Percentiles rank a stretch among this genome's conserved stretches.
Evolutionary conservation across 23 tunicate species (phyloP).

Genomic region (Oikopleura albicans): DNA sequence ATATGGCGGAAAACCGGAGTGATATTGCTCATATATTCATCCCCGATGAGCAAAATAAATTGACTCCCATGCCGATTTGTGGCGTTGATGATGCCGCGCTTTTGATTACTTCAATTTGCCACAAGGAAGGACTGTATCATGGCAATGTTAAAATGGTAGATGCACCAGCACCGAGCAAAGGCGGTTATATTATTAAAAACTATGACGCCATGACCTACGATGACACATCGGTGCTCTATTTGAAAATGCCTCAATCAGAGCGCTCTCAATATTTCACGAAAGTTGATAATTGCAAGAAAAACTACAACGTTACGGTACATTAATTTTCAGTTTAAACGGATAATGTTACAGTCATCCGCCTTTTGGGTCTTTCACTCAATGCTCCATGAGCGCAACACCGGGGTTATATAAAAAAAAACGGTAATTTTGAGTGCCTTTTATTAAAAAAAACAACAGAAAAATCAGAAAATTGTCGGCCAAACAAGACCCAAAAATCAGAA

Average conservation of each 20-base stretch:
- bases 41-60: no score
- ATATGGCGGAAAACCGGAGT: no score
- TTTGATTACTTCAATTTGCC: background rate
- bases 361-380: no score
- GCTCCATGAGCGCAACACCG: no score
- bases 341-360: no score
- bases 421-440: no score
- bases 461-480: no score
- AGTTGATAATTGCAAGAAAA: background rate
- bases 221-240: background rate
- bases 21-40: no score
- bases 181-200: background rate
- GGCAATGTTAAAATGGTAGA: background rate
- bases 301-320: background rate
- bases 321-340: no score
- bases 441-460: no score
- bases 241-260: background rate
- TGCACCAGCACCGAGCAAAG: background rate
- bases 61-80: background rate
- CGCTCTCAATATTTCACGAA: background rate
- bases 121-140: background rate
- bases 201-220: background rate
- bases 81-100: background rate
- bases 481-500: no score
- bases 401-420: no score